Percentiles rank a stretch among this genome's conserved stretches.
Evolutionary conservation across 2,797 vertebrate genomes (phyloP).

Genomic region (Diglossa cyanea): DNA sequence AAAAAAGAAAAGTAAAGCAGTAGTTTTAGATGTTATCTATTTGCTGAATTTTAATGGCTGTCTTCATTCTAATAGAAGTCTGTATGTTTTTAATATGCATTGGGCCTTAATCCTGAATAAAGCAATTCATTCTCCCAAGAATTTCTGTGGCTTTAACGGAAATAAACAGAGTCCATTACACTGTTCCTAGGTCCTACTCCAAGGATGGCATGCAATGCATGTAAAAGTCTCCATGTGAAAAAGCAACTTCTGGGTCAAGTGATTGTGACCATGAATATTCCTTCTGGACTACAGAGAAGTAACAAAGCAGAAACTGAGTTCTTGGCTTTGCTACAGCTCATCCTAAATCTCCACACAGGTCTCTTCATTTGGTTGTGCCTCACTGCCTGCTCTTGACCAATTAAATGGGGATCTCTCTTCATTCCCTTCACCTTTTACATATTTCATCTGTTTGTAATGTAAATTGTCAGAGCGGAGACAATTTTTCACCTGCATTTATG

Average conservation of each 20-base stretch:
- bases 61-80: not conserved
- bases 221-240: not conserved
- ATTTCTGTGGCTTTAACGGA: not conserved
- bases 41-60: not conserved
- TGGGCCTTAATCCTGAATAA: not conserved
- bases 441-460: not conserved
- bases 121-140: not conserved
- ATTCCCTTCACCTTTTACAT: not conserved
- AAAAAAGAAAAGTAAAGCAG: not conserved
- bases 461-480: not conserved
- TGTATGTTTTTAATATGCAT: not conserved
- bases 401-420: not conserved
- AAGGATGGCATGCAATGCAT: not conserved
- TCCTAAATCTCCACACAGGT: not conserved
- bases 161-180: not conserved
- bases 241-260: not conserved
- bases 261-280: not conserved
- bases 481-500: not conserved
- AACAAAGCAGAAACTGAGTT: not conserved
- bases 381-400: not conserved
- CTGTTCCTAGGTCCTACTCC: not conserved
- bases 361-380: not conserved
- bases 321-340: not conserved
- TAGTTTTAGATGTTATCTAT: constrained; percentile 5
- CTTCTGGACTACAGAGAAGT: not conserved